Evolutionary conservation across 1,140 invertebrate genomes (phyloP).

Genomic region (Catajapyx aquilonaris): DNA sequence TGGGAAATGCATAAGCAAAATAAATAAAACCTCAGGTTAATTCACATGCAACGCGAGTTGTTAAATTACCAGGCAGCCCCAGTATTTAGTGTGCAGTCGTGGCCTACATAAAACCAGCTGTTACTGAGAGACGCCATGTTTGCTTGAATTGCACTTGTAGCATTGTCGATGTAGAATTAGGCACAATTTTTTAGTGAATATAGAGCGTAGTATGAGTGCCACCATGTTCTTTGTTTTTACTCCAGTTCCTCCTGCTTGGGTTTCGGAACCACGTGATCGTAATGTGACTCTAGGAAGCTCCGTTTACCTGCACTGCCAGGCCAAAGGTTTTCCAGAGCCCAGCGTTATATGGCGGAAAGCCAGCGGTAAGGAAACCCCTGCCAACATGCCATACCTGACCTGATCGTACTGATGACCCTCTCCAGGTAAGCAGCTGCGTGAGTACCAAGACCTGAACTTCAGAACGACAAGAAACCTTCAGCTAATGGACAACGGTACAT

Average conservation of each 20-base stretch:
- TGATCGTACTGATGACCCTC: not conserved
- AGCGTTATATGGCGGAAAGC: conserved; percentile 25
- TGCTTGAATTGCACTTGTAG: too few species aligned
- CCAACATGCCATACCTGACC: not conserved
- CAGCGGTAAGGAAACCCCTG: conserved; percentile 8
- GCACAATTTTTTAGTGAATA: too few species aligned
- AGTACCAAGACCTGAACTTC: conserved; percentile 16
- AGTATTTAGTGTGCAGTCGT: too few species aligned
- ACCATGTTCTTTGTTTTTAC: too few species aligned
- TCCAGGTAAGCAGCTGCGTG: conserved; percentile 14
- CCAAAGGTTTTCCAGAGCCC: conserved; percentile 24
- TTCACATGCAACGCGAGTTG: too few species aligned
- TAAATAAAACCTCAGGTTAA: too few species aligned
- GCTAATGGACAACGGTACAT: conserved; percentile 23
- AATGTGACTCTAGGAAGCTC: conserved; percentile 22
- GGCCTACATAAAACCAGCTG: too few species aligned
- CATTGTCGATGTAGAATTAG: too few species aligned
- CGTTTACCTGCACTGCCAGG: conserved; percentile 23
- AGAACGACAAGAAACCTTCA: conserved; percentile 10
- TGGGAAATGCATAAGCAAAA: too few species aligned
- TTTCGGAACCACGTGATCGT: conserved; percentile 27
- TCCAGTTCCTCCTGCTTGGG: conserved; percentile 33
- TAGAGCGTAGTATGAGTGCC: too few species aligned
- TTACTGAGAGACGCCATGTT: too few species aligned
- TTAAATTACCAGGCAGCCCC: too few species aligned